These are phyloP conservation scores for Trichogramma pretiosum DNA, from an alignment of 1,140 invertebrate genomes.

Conservation along the genomic window DNA sequence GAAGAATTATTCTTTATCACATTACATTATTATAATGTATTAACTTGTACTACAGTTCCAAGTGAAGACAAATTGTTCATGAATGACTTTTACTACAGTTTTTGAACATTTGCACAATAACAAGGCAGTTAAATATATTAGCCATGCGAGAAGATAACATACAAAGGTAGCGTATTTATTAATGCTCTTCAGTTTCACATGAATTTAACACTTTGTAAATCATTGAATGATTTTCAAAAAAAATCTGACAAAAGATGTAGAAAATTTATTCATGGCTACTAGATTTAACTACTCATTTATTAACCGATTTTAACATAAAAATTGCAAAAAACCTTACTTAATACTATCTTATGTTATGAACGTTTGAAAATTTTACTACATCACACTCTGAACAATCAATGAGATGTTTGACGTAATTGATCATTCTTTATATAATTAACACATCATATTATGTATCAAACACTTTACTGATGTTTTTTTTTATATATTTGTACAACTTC, in stretches of 20 bases:
- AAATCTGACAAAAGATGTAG: background rate
- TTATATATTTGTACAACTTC: constrained; percentile 16
- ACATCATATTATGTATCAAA: constrained; percentile 16
- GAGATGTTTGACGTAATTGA: constrained; percentile 14
- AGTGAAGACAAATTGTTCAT: constrained; percentile 16
- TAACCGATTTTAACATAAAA: constrained; percentile 10
- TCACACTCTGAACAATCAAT: constrained; percentile 12
- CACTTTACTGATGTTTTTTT: constrained; percentile 11
- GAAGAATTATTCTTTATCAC: constrained; percentile 17
- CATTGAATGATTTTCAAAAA: constrained; percentile 1
- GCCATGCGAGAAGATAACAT: too few species aligned
- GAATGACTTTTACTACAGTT: constrained; percentile 13
- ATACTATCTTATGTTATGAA: constrained; percentile 9
- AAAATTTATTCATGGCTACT: constrained; percentile 5
- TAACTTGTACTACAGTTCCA: constrained; percentile 19
- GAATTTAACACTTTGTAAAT: too few species aligned
- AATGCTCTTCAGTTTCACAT: too few species aligned
- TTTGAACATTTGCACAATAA: constrained; percentile 14
- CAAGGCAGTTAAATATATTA: constrained; percentile 15
- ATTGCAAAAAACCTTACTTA: constrained; percentile 14
- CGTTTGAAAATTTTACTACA: constrained; percentile 7
- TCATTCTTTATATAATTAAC: constrained; percentile 9
- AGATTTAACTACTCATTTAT: constrained; percentile 10
- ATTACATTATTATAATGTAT: constrained; percentile 17
- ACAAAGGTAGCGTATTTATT: too few species aligned